Base-by-base conservation (phyloP, 1,140 invertebrate genomes). In the Heliconius hewitsoni region DNA sequence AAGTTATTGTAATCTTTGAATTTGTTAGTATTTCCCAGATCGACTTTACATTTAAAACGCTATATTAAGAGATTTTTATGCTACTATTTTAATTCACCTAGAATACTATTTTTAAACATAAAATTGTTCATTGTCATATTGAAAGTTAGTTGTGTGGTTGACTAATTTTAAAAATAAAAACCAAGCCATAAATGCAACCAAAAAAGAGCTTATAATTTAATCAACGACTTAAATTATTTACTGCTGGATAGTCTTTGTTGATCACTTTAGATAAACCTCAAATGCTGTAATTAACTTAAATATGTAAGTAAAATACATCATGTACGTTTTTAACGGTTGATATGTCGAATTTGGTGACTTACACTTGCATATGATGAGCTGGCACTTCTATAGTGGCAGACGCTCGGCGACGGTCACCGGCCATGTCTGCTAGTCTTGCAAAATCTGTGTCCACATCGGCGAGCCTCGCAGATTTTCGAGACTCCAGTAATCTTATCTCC, bases 391-490 rank as follows among this genome's bases (percentile, higher is more conserved):
- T 98, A 90, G 96, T 97, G 77, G 98, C 98, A 5, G 97, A 96
- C 74, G 97, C 96, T 84, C 97, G 95, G 87, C 97, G 97, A 70
- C 97, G 96, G 92, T 98, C 97, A 55, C 96, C 96, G 50, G 96
- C 97, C 97, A 98, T 97, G 91, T 98, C 97, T 66, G 97, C 97
- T 50, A 97, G 96, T 91, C 96, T 96, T 73, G 98, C 98, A 93
- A 99, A 99, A 95, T 99, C 98, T 16, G 98, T 99, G 92, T 99
- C 98, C 86, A 98, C 97, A 94, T 99, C 98, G 79, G 98, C 98
- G 77, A 99, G 95, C 73, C 98, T 96, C 16, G 98, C 98, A 9
- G 98, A 99, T 95, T 99, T 99, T 78, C 98, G 96, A 80, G 98
- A 99, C 95, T 99, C 98, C 90, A 99, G 93, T 82, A 99, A 95